Conservation (phyloP, 2,113 vertebrate genomes). For the Lepus europaeus region DNA sequence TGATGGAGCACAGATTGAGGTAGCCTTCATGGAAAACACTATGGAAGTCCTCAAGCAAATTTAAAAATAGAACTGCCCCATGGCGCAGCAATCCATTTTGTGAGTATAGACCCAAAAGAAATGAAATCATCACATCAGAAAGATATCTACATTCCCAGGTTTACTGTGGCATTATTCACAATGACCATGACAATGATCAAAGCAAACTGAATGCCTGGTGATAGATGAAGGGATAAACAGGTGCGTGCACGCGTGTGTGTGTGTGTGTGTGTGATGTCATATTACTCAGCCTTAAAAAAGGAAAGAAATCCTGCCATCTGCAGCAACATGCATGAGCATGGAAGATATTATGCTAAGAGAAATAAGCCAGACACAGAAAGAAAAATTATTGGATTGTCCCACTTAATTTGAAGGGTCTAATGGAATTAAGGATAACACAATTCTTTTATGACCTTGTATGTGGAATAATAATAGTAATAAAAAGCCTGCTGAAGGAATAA, state of each 20-base stretch:
- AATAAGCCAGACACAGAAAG: neutral
- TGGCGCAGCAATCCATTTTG: neutral
- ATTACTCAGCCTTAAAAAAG: neutral
- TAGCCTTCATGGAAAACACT: neutral
- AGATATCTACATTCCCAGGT: neutral
- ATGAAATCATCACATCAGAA: neutral
- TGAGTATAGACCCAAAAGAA: neutral
- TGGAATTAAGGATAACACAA: too few species aligned
- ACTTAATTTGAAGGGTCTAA: neutral
- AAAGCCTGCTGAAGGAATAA: neutral
- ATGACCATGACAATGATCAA: neutral
- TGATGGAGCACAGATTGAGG: neutral
- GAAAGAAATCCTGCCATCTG: neutral
- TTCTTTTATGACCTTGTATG: neutral
- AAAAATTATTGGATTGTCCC: neutral
- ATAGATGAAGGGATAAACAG: neutral
- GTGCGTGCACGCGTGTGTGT: too few species aligned
- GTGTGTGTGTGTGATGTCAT: too few species aligned
- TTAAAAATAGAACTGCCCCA: neutral
- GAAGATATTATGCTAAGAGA: neutral
- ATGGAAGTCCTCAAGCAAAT: neutral
- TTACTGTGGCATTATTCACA: neutral
- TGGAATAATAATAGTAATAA: neutral
- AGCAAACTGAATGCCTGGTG: neutral
- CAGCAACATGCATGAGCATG: neutral